Base-by-base conservation (phyloP, 2,888 invertebrate genomes). In the Marronus borbonicus region DNA sequence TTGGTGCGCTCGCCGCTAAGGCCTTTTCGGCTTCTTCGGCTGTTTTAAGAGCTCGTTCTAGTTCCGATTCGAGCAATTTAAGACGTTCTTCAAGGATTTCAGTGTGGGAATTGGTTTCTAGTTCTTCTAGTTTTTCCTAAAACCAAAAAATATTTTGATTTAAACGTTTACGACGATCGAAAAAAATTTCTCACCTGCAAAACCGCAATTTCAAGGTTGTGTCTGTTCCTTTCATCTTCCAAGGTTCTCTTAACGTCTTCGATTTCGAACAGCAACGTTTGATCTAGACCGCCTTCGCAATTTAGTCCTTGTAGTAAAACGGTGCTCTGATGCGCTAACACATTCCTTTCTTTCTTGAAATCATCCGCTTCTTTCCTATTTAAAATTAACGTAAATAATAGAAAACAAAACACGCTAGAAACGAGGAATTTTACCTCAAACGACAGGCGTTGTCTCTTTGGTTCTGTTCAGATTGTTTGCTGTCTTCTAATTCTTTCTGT, bases 61-160 rank as follows among this genome's bases (percentile, higher is more conserved):
- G 89, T 83, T 94, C 94, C n/a, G 92, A 91, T 84, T 94, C 94
- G 0, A 92, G 93, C 0, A 94, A 86, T 84, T 90, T 92, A 50
- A 94, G 89, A 83, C 93, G 93, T 86, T 94, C 94, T 82, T 94
- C 94, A 84, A 94, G 90, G 0, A 94, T 86, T 31, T 94, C 92
- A 14, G 93, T 90, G 84, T 94, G 93, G 0, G 92, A 91, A 83
- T 93, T 93, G 80, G 91, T 91, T 81, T 93, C 92, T 81, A 91
- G 91, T 81, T 93, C 93, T 68, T 93, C 92, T 68, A 94, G 83
- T 86, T 93, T 92, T 60, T 91, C 91, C 89, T 90, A 75, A 50
- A 58, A 78, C 60, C 58, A 24, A 28, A 72, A 14, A 64, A 64
- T 7, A 31, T 8, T 60, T 12, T 10, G 44, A 24, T 24, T 24